A percentile compares a stretch with the other conserved stretches of the same genome.
phyloP scores from a whole-genome alignment of 2,113 vertebrate genomes.

The Etheostoma spectabile region DNA sequence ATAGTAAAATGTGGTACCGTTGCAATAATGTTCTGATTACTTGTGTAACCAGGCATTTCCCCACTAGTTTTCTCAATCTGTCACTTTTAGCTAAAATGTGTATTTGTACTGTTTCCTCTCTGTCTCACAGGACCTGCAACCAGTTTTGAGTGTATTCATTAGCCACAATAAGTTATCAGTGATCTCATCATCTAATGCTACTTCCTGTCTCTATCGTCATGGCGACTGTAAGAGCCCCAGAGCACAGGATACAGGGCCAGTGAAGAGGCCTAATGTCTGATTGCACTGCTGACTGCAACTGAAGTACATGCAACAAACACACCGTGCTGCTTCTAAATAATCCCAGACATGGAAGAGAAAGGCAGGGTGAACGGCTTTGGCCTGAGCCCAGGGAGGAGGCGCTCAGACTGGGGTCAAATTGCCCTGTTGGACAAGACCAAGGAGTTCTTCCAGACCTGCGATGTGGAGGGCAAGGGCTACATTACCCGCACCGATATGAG shows the following conservation, averaged over 20 bases:
- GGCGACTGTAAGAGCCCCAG: constrained; percentile 28
- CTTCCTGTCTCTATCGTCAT: constrained; percentile 46
- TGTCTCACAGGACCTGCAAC: constrained; percentile 28
- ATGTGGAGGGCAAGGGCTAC: constrained; percentile 91
- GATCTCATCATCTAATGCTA: constrained; percentile 29
- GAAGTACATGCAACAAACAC: constrained; percentile 13
- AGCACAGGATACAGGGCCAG: constrained; percentile 7
- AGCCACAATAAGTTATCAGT: not conserved
- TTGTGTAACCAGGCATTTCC: constrained; percentile 7
- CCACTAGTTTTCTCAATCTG: not conserved
- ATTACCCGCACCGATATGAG: constrained; percentile 90
- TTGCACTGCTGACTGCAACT: not conserved
- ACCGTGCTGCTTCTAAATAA: not conserved
- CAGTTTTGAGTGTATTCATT: not conserved
- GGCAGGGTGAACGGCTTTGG: constrained; percentile 45
- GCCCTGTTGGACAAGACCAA: constrained; percentile 86
- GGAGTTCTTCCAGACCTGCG: constrained; percentile 95
- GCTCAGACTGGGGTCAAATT: constrained; percentile 64
- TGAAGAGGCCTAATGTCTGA: constrained; percentile 59
- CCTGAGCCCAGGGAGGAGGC: constrained; percentile 40
- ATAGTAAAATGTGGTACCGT: constrained; percentile 7
- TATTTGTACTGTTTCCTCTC: constrained; percentile 8
- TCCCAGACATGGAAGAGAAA: constrained; percentile 64
- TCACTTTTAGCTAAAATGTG: not conserved
- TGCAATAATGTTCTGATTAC: constrained; percentile 12